Conservation (phyloP, 2,113 vertebrate species). For the Diadophis punctatus region DNA sequence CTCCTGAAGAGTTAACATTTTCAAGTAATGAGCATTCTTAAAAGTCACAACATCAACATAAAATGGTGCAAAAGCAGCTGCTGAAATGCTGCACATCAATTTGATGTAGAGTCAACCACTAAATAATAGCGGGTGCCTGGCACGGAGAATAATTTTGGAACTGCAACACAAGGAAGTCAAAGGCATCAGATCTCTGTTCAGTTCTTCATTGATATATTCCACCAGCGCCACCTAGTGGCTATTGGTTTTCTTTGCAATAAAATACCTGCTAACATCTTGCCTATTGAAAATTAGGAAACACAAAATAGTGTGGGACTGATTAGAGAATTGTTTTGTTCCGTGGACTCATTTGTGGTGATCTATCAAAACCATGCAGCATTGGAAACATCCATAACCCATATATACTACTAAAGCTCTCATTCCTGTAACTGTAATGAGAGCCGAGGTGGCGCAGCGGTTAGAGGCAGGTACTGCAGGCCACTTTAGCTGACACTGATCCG, state of each 20-base stretch:
- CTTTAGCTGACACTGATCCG: no score
- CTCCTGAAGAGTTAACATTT: constrained; percentile 54
- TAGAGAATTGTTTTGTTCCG: neutral
- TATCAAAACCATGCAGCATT: neutral
- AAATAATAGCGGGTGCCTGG: constrained; percentile 57
- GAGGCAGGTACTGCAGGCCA: no score
- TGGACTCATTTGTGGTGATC: neutral
- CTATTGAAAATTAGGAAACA: neutral
- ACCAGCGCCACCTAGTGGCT: constrained; percentile 70
- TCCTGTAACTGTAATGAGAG: no score
- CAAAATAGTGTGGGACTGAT: neutral
- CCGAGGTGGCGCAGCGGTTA: no score
- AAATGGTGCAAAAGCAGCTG: constrained; percentile 65
- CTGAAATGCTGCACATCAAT: constrained; percentile 64
- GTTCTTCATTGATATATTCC: constrained; percentile 47
- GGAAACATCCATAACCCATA: neutral
- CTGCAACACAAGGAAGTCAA: constrained; percentile 60
- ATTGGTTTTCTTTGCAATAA: neutral
- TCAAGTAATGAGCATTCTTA: constrained; percentile 51
- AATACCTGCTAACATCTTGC: neutral
- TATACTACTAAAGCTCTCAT: neutral
- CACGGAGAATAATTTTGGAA: constrained; percentile 58
- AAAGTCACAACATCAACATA: constrained; percentile 61
- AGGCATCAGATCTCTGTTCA: constrained; percentile 29
- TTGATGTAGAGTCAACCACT: constrained; percentile 64